Evolutionary conservation across 92 coral and sea anemone species (phyloP), one percentile per base, ranked within the genome.

Genomic region (Isaurus tuberculatus): DNA sequence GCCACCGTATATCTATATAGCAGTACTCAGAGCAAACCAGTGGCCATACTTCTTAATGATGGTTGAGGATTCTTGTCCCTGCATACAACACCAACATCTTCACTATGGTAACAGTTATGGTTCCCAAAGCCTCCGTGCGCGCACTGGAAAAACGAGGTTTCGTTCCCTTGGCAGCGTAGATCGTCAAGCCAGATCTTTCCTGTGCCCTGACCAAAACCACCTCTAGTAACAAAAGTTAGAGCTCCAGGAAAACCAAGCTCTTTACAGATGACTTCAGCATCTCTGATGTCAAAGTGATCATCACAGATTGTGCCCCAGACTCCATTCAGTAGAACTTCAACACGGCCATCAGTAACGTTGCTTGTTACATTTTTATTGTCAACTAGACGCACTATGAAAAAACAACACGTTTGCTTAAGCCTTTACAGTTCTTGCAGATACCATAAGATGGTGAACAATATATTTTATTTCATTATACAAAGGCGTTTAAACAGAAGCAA

Each of bases 241-340:
- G 80, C 80, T 74, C 40, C 66, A 19, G 66, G 42, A n/a, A 74
- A 74, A 5, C 65, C 80, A 44, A 74, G 8, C 44, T 49, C 43
- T n/a, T 10, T 49, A n/a, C 80, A 74, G 65, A 74, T 51, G 8
- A 74, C 46, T 17, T 74, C 2, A 4, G 80, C 66, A 30, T 74
- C 80, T 8, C 51, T 74, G 26, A 74, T 74, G 19, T 74, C 80
- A 31, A 74, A 74, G 28, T 28, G 28, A n/a, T 74, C 80, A 32
- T 74, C 80, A 51, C 80, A 74, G 29, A 74, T 74, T 74, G 80
- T 74, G 17, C 80, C 80, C 80, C 80, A 74, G 20, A 27, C 26
- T 30, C 80, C 80, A 9, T 74, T 74, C 26, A 74, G 22, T 2
- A 19, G 28, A 3, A 74, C 11, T 53, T 74, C 80, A 49, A 74